These are phyloP conservation scores for Octomys mimax DNA, from an alignment of 2,797 vertebrate genomes.

Conservation along the genomic window DNA sequence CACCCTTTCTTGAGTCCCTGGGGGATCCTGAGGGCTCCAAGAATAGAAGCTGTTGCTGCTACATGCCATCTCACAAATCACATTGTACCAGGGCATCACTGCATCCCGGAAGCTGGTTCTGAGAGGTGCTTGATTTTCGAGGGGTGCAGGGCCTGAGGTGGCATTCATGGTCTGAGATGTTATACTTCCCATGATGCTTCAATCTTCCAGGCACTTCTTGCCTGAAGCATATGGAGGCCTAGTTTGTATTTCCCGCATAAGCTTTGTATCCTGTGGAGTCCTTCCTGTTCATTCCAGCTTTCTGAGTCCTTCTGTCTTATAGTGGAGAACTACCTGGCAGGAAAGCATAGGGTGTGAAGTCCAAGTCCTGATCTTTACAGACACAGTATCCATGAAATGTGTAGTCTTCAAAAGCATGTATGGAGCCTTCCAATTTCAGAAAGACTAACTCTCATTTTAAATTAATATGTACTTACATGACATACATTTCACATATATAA, in stretches of 20 bases:
- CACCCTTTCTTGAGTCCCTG: no score
- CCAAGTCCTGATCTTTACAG: background rate
- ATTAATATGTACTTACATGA: background rate
- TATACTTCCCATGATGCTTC: background rate
- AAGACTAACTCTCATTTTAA: background rate
- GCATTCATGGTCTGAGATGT: background rate
- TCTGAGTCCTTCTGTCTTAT: background rate
- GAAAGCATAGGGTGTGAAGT: no score
- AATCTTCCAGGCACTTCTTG: background rate
- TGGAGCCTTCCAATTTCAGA: background rate
- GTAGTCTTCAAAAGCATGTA: background rate
- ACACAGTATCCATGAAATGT: no score
- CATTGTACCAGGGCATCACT: background rate
- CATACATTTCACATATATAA: background rate
- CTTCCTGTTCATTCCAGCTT: background rate
- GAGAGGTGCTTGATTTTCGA: background rate
- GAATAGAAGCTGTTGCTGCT: background rate
- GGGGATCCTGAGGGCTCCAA: no score
- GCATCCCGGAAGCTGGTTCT: no score
- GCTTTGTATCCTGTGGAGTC: background rate
- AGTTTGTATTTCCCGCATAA: background rate
- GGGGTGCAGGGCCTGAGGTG: accelerated
- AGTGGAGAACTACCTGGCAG: no score
- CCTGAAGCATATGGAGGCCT: background rate
- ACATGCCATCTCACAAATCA: background rate